Evolutionary conservation across 2,113 vertebrate species (phyloP).

Genomic region (Phrynosoma blainvillii): DNA sequence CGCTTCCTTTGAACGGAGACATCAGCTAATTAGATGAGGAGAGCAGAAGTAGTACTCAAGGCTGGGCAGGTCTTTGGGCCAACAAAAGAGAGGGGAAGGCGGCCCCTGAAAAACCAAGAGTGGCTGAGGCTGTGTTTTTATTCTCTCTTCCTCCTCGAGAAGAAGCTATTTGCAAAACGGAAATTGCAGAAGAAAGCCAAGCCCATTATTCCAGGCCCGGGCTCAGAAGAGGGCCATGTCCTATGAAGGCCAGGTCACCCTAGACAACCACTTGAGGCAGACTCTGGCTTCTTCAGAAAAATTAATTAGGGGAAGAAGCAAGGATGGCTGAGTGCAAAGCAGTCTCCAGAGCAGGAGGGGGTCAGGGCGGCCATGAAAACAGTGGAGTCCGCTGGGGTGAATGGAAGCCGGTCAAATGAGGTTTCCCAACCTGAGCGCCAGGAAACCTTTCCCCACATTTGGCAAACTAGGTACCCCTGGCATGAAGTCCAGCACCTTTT

Average conservation of each 20-base stretch:
- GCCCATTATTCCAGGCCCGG: neutral
- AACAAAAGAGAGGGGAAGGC: neutral
- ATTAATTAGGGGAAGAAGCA: conserved; percentile 15
- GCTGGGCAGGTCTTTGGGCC: neutral
- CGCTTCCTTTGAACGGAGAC: conserved; percentile 28
- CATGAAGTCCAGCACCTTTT: no score
- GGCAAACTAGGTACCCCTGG: no score
- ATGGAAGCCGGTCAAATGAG: neutral
- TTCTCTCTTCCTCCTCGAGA: neutral
- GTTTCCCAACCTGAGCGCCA: neutral
- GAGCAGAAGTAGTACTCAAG: conserved; percentile 19
- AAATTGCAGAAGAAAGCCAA: conserved; percentile 17
- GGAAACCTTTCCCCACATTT: neutral
- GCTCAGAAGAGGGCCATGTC: neutral
- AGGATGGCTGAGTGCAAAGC: no score
- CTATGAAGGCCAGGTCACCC: neutral
- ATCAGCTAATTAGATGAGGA: neutral
- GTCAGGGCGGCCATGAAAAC: no score
- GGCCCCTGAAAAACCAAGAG: neutral
- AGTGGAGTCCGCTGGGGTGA: no score
- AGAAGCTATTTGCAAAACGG: conserved; percentile 6
- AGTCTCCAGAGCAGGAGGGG: neutral
- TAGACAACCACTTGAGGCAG: conserved; percentile 45
- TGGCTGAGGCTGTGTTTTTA: neutral
- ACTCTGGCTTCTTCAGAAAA: conserved; percentile 12